These are phyloP conservation scores for Elachura formosa DNA, from an alignment of 2,113 vertebrate genomes.

Conservation along the genomic window DNA sequence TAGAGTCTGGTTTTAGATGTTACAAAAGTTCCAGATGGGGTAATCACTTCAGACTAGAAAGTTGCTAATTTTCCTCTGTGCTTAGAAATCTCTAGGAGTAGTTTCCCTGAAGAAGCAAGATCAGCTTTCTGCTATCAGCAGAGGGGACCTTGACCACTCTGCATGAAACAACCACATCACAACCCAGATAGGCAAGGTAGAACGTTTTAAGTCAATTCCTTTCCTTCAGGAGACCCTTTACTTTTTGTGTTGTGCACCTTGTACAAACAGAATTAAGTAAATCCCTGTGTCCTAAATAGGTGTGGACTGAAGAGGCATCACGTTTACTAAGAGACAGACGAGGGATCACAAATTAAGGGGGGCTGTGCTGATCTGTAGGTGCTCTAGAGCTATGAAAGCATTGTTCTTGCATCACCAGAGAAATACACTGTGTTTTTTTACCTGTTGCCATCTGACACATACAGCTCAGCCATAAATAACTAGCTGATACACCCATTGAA, in stretches of 20 bases:
- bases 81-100: not conserved
- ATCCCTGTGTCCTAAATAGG: not conserved
- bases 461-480: not conserved
- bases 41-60: not conserved
- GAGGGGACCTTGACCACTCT: not conserved
- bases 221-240: not conserved
- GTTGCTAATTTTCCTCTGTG: not conserved
- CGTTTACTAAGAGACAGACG: not conserved
- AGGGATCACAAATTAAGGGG: not conserved
- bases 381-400: not conserved
- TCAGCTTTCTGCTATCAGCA: not conserved
- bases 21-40: not conserved
- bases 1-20: not conserved
- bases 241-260: not conserved
- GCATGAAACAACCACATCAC: not conserved
- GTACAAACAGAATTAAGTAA: not conserved
- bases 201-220: not conserved
- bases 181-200: not conserved
- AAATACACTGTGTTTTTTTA: not conserved
- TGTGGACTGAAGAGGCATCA: not conserved
- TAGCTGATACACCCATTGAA: not conserved
- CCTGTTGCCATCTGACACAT: not conserved
- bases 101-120: not conserved
- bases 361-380: not conserved
- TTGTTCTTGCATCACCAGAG: not conserved